phyloP scores from a whole-genome alignment of 2,113 vertebrate genomes.

The Notechis scutatus region DNA sequence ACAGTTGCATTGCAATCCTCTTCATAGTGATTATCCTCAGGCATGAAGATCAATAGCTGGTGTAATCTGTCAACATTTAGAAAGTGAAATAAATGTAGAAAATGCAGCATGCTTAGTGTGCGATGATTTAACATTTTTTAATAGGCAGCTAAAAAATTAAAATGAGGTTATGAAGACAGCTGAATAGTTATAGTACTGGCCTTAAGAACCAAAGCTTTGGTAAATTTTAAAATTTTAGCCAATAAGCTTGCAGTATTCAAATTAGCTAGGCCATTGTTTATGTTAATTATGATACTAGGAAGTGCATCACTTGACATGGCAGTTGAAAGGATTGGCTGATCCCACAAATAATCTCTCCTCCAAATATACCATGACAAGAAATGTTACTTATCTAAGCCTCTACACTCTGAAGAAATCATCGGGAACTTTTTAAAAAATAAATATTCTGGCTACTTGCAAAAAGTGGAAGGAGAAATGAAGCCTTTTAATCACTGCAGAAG shows the following conservation, averaged over 20 bases:
- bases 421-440: neutral
- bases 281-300: conserved; percentile 40
- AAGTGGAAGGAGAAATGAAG: conserved; percentile 33
- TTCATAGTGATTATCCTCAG: neutral
- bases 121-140: neutral
- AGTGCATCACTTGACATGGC: conserved; percentile 36
- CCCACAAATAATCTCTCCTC: conserved; percentile 27
- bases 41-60: neutral
- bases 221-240: neutral
- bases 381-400: neutral
- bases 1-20: neutral
- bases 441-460: conserved; percentile 16
- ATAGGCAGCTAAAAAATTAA: neutral
- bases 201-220: neutral
- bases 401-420: neutral
- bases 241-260: conserved; percentile 44
- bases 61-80: neutral
- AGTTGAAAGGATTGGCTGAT: conserved; percentile 31
- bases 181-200: neutral
- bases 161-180: neutral
- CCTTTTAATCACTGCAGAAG: conserved; percentile 2
- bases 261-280: conserved; percentile 14
- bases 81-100: neutral
- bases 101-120: neutral
- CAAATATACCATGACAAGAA: conserved; percentile 23